Conservation (phyloP, 2,888 invertebrate genomes). For the Tiliacea citrago region DNA sequence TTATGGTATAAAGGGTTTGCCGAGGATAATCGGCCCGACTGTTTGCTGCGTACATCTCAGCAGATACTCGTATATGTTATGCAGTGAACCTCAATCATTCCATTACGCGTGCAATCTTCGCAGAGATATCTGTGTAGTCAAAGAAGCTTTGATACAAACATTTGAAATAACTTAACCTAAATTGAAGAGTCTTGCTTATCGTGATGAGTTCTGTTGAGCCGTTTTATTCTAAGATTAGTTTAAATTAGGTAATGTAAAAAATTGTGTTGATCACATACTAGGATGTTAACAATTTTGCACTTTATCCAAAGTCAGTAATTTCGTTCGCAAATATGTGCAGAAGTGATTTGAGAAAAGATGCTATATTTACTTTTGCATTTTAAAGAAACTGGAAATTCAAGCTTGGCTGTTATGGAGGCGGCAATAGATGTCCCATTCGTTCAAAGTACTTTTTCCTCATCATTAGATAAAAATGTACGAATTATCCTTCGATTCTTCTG, state of each 20-base stretch:
- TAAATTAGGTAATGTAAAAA: neutral
- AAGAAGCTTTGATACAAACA: neutral
- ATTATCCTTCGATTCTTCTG: neutral
- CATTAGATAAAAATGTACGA: neutral
- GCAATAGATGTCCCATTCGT: neutral
- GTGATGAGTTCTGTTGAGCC: neutral
- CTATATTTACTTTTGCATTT: constrained; percentile 23
- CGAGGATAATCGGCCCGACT: constrained; percentile 53
- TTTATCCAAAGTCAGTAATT: constrained; percentile 18
- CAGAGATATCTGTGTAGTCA: neutral
- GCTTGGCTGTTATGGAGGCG: constrained; percentile 14
- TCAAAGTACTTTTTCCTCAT: constrained; percentile 13
- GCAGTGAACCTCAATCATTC: constrained; percentile 19
- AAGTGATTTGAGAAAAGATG: constrained; percentile 29
- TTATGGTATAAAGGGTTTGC: constrained; percentile 55
- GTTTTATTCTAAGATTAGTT: constrained; percentile 7
- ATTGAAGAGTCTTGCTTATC: constrained; percentile 1
- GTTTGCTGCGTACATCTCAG: constrained; percentile 34
- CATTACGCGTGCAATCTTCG: constrained; percentile 22
- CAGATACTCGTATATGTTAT: neutral
- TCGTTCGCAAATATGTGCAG: constrained; percentile 19
- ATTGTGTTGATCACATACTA: neutral
- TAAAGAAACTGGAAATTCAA: constrained; percentile 35
- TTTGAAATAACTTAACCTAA: constrained; percentile 14
- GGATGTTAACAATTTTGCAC: constrained; percentile 22